Evolutionary conservation across 2,797 vertebrate genomes (phyloP), one percentile per base, ranked within the genome.

Genomic region (Melanotaenia nigrans): DNA sequence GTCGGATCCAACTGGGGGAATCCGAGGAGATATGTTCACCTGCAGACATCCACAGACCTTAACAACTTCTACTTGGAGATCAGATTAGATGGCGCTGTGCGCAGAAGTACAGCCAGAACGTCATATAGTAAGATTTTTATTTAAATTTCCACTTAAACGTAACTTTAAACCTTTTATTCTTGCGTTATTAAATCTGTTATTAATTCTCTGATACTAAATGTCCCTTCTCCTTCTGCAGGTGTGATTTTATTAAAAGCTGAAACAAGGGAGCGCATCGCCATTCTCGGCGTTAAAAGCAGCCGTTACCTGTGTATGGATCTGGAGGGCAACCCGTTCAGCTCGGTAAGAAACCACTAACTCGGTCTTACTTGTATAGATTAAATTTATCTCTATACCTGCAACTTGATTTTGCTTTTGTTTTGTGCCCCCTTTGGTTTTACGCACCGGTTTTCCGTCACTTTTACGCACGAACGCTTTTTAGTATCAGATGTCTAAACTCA

Each of bases 21-120:
- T 54, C 94, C 94, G 61, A 93, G 96, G 71, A 92, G 66, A 82
- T 95, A 96, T 83, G 83, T 94, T 30, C 98, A 99, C 90, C 95
- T 99, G 85, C 97, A 98, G 89, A 98, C 97, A 0, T 95, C 96
- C 67, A 95, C 96, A 25, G 94, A 94, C 77, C 92, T 92, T 56
- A 96, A 89, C 92, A 97, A 95, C 92, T 96, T 96, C 92, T 98
- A 98, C 88, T 91, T 99, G 83, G 97, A 98, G 83, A 97, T 99
- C 91, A 94, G 93, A 0, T 72, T 93, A 0, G 96, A 96, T 0
- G 97, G 98, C 61, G 93, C 92, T 0, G 86, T 99, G 73, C 95
- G 96, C 18, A 97, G 96, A 66, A 92, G 92, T 0, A 93, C 96
- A 7, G 83, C 92, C 59, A 95, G 96, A 86, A 96, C 95, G 68